phyloP scores from a whole-genome alignment of 2,797 vertebrate species.

The Pyrocephalus nanus region DNA sequence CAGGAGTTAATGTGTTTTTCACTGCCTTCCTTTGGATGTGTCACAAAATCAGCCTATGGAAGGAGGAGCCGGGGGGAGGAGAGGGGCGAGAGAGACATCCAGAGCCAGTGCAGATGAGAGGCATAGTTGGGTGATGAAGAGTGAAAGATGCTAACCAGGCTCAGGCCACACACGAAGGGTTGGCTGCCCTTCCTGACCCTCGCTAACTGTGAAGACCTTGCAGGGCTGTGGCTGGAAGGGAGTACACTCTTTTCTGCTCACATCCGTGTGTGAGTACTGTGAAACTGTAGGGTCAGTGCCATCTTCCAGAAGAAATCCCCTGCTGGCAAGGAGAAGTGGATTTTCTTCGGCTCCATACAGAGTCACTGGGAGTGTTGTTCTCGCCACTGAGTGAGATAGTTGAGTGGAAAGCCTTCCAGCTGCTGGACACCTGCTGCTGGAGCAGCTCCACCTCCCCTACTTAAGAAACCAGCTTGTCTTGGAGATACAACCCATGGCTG shows the following conservation, averaged over 20 bases:
- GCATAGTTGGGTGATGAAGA: neutral
- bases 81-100: neutral
- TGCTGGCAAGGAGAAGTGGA: neutral
- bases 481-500: neutral
- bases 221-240: neutral
- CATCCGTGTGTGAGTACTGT: rapidly evolving
- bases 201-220: neutral
- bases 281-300: neutral
- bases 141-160: neutral
- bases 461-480: neutral
- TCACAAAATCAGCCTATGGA: neutral
- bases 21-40: neutral
- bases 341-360: neutral
- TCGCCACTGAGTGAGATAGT: neutral
- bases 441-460: neutral
- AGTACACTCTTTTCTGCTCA: rapidly evolving
- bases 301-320: neutral
- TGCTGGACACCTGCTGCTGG: neutral
- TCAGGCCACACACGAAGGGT: neutral
- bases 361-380: neutral
- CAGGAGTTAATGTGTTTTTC: neutral
- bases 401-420: neutral
- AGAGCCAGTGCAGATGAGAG: neutral
- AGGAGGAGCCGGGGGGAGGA: neutral
- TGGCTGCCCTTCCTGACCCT: neutral